These are phyloP conservation scores for Varanus salvator DNA, from an alignment of 2,113 vertebrate genomes.

Conservation along the genomic window DNA sequence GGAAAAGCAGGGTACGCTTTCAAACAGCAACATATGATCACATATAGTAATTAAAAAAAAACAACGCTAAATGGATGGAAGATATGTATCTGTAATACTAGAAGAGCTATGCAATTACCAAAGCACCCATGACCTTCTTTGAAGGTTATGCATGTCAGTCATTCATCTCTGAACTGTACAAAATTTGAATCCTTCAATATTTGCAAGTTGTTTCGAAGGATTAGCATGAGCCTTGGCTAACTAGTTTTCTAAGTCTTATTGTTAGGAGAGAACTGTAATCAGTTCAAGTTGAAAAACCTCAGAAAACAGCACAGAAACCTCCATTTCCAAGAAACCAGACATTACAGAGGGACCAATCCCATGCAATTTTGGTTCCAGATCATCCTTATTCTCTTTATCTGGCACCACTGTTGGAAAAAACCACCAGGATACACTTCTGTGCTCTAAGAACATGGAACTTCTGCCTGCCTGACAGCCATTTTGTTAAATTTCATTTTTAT, in stretches of 20 bases:
- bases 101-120: neutral
- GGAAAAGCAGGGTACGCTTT: neutral
- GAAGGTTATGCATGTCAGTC: neutral
- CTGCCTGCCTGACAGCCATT: too few species aligned
- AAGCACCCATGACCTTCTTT: neutral
- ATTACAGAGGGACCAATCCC: neutral
- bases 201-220: neutral
- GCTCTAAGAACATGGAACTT: neutral
- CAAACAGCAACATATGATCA: neutral
- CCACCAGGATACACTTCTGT: too few species aligned
- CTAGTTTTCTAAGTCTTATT: neutral
- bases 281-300: neutral
- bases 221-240: too few species aligned
- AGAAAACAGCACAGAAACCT: neutral
- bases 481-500: too few species aligned
- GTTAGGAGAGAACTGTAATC: neutral
- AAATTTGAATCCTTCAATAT: neutral
- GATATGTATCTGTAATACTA: neutral
- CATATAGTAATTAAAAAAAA: neutral
- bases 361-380: neutral
- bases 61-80: neutral
- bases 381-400: neutral
- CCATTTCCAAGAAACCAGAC: neutral
- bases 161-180: neutral
- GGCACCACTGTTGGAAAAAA: too few species aligned